These are phyloP conservation scores for Laticauda laticaudata DNA, from an alignment of 2,113 vertebrate genomes.

Conservation along the genomic window DNA sequence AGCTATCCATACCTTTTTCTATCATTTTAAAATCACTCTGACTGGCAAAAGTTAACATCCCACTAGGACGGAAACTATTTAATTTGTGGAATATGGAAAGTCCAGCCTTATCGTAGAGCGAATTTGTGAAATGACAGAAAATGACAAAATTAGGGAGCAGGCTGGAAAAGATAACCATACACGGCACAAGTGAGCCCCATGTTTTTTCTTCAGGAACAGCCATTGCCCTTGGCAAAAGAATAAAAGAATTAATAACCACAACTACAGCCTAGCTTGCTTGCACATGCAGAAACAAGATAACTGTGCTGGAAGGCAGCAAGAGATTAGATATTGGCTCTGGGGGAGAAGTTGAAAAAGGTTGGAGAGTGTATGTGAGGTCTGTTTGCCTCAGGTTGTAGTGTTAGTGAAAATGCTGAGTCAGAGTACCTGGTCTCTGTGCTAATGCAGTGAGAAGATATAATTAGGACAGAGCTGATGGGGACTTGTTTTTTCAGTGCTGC, in stretches of 20 bases:
- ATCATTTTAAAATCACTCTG: not conserved
- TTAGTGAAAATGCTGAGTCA: conserved; percentile 57
- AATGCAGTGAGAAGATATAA: conserved; percentile 49
- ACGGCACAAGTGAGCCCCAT: not conserved
- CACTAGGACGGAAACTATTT: not conserved
- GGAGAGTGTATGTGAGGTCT: not conserved
- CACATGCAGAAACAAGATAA: not conserved
- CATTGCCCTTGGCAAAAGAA: not conserved
- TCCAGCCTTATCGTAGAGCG: not conserved
- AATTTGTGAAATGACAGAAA: not conserved
- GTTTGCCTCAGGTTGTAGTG: conserved; percentile 32
- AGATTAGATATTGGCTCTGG: conserved; percentile 5
- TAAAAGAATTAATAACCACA: not conserved
- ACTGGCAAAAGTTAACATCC: not conserved
- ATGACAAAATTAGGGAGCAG: not conserved
- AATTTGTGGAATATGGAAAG: not conserved
- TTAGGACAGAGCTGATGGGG: conserved; percentile 33
- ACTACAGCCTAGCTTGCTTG: not conserved
- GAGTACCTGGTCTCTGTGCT: conserved; percentile 50
- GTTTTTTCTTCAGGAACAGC: accelerated
- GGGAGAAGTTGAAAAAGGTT: conserved; percentile 27
- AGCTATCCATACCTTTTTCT: not conserved
- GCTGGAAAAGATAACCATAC: not conserved
- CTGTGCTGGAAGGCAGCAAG: conserved; percentile 33
- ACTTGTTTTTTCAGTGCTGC: not conserved